A percentile compares a stretch with the other conserved stretches of the same genome.
Evolutionary conservation across 1,140 invertebrate species (phyloP).

Genomic region (Diploscapter pachys): DNA sequence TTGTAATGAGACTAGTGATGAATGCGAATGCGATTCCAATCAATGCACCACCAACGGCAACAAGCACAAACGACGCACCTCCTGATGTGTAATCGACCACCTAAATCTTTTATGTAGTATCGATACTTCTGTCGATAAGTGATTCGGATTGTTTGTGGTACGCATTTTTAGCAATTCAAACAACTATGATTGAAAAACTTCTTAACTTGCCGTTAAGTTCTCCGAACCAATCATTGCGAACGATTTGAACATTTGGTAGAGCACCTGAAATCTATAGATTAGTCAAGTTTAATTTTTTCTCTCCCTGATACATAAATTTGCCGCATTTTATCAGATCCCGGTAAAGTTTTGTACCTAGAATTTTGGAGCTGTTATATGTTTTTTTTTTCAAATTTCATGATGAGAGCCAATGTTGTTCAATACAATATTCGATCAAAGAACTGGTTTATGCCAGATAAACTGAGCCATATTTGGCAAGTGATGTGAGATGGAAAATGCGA

Average conservation of each 20-base stretch:
- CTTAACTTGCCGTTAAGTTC: slow-evolving; percentile 32
- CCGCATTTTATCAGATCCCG: background rate
- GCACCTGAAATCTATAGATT: slow-evolving; percentile 59
- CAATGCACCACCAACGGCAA: slow-evolving; percentile 83
- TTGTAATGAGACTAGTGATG: slow-evolving; percentile 71
- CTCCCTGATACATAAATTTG: background rate
- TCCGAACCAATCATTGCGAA: slow-evolving; percentile 65
- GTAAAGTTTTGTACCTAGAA: too few species aligned
- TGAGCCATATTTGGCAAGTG: too few species aligned
- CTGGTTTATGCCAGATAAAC: too few species aligned
- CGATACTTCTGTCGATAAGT: too few species aligned
- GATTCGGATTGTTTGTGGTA: too few species aligned
- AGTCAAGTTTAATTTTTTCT: background rate
- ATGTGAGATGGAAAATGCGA: too few species aligned
- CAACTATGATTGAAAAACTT: too few species aligned
- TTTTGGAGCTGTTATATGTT: background rate
- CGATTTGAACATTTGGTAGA: slow-evolving; percentile 91
- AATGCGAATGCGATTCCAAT: slow-evolving; percentile 93
- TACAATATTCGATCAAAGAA: too few species aligned
- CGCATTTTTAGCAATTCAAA: too few species aligned
- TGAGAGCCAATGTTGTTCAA: too few species aligned
- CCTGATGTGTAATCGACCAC: slow-evolving; percentile 72
- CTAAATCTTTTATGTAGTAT: too few species aligned
- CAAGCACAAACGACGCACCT: slow-evolving; percentile 83
- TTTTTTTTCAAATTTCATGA: too few species aligned